A percentile compares a stretch with the other conserved stretches of the same genome.
phyloP scores from a whole-genome alignment of 2,113 vertebrate species.

The Montifringilla adamsi region DNA sequence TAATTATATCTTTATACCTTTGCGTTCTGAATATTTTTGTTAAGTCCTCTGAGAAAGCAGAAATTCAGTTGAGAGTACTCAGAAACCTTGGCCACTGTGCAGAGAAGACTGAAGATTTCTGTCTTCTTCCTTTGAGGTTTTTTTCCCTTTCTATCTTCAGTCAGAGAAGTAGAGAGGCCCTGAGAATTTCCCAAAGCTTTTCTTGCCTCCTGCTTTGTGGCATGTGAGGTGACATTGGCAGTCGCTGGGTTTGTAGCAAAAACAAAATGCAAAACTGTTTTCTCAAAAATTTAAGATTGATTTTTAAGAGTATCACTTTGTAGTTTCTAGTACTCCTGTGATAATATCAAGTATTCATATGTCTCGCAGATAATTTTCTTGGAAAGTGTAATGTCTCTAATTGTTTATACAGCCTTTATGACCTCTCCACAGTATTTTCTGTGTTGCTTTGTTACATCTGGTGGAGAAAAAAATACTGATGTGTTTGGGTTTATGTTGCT shows the following conservation, averaged over 20 bases:
- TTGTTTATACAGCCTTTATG: not conserved
- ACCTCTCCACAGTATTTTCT: not conserved
- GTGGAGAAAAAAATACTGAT: not conserved
- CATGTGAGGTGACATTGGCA: not conserved
- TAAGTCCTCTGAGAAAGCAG: not conserved
- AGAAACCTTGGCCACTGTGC: not conserved
- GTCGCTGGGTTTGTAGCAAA: not conserved
- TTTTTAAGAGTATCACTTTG: not conserved
- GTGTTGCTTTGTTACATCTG: not conserved
- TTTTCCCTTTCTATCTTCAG: not conserved
- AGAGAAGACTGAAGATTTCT: not conserved
- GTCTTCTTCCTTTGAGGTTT: not conserved
- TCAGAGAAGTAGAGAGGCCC: not conserved
- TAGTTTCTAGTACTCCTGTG: not conserved
- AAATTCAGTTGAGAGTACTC: not conserved
- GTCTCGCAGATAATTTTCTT: not conserved
- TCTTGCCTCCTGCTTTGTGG: not conserved
- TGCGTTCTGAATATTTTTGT: not conserved
- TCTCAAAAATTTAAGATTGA: not conserved
- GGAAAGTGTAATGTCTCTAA: not conserved
- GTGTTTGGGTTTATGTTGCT: not conserved
- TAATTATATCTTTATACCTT: not conserved
- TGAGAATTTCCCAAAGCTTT: not conserved
- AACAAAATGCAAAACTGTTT: not conserved
- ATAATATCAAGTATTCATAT: not conserved